phyloP scores from a whole-genome alignment of 1,140 invertebrate species.

The Diorhabda carinulata region DNA sequence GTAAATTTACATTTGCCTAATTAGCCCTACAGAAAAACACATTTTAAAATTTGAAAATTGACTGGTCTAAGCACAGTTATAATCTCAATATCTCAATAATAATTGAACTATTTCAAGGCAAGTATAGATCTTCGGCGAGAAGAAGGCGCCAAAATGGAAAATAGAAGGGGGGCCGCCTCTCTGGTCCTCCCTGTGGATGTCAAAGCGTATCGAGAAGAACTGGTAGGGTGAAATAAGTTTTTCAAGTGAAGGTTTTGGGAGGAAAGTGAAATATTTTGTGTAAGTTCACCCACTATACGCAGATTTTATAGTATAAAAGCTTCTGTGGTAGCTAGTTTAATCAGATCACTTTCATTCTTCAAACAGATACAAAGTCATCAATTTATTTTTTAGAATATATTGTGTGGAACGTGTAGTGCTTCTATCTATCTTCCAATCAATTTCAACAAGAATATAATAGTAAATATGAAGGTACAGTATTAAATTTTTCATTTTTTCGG shows the following conservation, averaged over 20 bases:
- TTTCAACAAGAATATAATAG: too few species aligned
- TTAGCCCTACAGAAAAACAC: too few species aligned
- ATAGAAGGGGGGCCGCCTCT: slow-evolving; percentile 4
- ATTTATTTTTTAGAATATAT: too few species aligned
- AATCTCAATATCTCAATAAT: not conserved
- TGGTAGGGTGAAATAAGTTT: slow-evolving; percentile 20
- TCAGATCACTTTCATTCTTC: slow-evolving; percentile 40
- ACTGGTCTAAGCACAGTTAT: too few species aligned
- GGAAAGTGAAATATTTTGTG: slow-evolving; percentile 44
- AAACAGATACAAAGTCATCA: not conserved
- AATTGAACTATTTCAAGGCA: slow-evolving; percentile 9
- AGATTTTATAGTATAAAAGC: slow-evolving; percentile 42
- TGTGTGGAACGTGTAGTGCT: too few species aligned
- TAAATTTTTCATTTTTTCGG: too few species aligned
- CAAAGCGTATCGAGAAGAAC: slow-evolving; percentile 13
- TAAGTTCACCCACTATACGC: slow-evolving; percentile 43
- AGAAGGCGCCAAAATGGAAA: slow-evolving; percentile 2
- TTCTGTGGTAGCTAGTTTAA: slow-evolving; percentile 33
- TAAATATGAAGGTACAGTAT: too few species aligned
- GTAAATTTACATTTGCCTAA: too few species aligned
- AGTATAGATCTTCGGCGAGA: not conserved
- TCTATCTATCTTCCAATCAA: too few species aligned
- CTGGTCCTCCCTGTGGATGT: not conserved
- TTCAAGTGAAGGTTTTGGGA: slow-evolving; percentile 39
- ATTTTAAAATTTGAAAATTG: too few species aligned